Conservation (phyloP, 2,888 invertebrate species). For the Nomada ruficornis region DNA sequence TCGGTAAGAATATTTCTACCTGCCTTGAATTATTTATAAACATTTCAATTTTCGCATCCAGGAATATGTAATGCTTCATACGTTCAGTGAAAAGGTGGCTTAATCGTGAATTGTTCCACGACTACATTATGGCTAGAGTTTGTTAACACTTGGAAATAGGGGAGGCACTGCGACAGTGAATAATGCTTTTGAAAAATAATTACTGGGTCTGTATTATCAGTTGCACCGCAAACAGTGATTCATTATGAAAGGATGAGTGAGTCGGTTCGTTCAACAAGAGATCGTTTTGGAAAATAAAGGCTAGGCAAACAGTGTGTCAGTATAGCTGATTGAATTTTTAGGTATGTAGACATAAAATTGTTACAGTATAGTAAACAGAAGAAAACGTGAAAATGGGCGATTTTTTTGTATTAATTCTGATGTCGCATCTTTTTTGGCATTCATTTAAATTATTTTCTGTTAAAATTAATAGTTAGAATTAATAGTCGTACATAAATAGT, state of each 20-base stretch:
- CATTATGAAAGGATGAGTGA: neutral
- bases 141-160: neutral
- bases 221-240: neutral
- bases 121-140: neutral
- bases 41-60: too few species aligned
- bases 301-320: neutral
- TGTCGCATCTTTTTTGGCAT: too few species aligned
- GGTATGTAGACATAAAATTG: neutral
- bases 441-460: too few species aligned
- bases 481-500: too few species aligned
- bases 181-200: neutral
- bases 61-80: too few species aligned
- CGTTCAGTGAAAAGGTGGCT: neutral
- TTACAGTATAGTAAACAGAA: too few species aligned
- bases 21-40: too few species aligned
- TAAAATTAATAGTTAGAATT: too few species aligned
- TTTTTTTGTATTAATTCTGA: neutral
- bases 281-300: neutral
- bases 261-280: neutral
- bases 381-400: neutral
- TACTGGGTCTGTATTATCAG: neutral
- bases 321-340: neutral
- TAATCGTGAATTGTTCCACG: neutral
- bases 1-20: neutral
- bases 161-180: neutral